These are phyloP conservation scores for Erythrolamprus reginae DNA, from an alignment of 2,113 vertebrate species.

Conservation along the genomic window DNA sequence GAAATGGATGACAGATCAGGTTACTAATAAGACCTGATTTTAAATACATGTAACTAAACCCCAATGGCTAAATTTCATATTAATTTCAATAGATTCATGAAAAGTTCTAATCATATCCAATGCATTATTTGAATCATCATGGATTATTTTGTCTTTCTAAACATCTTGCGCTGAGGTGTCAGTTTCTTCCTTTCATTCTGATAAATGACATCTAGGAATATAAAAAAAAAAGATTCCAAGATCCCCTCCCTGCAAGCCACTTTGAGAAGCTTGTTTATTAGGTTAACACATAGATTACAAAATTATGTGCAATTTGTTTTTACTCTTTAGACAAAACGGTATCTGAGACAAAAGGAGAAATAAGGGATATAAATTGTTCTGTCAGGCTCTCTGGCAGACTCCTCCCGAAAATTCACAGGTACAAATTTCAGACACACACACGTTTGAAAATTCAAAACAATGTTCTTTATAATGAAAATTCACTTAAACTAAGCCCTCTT, in stretches of 20 bases:
- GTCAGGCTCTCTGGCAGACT: too few relatives aligned
- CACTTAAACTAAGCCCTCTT: too few relatives aligned
- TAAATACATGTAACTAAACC: background rate
- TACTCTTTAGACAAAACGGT: background rate
- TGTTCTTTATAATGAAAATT: too few relatives aligned
- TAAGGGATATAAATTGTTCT: background rate
- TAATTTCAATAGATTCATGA: background rate
- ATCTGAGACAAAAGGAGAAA: background rate
- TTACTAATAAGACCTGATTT: background rate
- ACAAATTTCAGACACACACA: too few relatives aligned
- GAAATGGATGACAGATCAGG: background rate
- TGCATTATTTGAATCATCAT: background rate
- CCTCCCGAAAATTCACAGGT: too few relatives aligned
- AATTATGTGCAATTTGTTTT: background rate
- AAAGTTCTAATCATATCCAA: background rate
- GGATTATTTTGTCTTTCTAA: background rate
- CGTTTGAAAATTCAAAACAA: too few relatives aligned
- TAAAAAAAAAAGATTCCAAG: background rate
- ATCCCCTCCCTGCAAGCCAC: background rate
- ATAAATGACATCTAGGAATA: background rate
- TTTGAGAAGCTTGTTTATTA: background rate
- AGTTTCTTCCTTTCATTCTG: background rate
- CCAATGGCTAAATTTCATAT: background rate
- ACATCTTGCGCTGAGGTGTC: background rate
- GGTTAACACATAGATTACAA: background rate